Percentiles rank a stretch among this genome's conserved stretches.
These are phyloP conservation scores for Malurus elegans DNA, from an alignment of 2,113 vertebrate species.

Conservation along the genomic window DNA sequence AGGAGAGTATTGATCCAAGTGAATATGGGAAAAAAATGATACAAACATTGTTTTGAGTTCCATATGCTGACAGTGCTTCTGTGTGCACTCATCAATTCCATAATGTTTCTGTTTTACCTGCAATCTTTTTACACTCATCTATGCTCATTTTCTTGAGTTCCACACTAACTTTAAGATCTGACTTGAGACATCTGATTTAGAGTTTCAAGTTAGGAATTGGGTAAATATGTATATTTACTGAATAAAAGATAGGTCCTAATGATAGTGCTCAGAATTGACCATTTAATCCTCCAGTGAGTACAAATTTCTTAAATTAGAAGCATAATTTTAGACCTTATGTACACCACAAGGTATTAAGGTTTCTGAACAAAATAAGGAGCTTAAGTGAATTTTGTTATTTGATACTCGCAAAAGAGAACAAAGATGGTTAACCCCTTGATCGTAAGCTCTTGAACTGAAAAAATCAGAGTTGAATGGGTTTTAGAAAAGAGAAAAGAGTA, in stretches of 20 bases:
- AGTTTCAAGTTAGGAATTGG: background rate
- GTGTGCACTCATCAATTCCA: background rate
- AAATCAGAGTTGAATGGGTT: background rate
- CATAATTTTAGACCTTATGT: background rate
- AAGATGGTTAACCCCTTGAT: background rate
- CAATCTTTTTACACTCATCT: background rate
- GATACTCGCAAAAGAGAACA: background rate
- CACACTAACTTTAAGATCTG: background rate
- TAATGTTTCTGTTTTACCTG: background rate
- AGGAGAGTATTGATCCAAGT: background rate
- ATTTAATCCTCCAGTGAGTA: background rate
- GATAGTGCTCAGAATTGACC: background rate
- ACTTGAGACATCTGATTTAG: background rate
- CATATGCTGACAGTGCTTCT: rapidly evolving
- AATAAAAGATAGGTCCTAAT: background rate
- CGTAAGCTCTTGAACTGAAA: background rate
- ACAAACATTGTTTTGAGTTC: background rate
- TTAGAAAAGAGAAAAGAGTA: background rate
- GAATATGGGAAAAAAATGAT: background rate
- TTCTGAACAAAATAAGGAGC: background rate
- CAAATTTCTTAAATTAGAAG: background rate
- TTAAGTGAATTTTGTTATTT: background rate
- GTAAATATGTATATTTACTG: background rate
- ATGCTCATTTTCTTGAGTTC: background rate
- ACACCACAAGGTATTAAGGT: background rate